Evolutionary conservation across 1,140 invertebrate species (phyloP), one percentile per base, ranked within the genome.

Genomic region (Drosophila arizonae): DNA sequence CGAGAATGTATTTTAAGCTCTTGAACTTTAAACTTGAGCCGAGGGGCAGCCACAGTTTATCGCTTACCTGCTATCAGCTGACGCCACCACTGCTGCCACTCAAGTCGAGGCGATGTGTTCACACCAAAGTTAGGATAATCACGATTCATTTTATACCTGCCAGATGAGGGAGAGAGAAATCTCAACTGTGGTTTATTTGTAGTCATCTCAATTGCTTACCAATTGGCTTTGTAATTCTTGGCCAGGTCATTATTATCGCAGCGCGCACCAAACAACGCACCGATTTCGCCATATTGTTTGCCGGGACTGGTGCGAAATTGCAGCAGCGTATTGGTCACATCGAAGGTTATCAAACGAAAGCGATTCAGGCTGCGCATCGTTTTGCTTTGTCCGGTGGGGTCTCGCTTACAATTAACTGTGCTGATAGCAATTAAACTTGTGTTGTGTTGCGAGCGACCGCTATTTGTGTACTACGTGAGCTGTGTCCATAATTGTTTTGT

Each of bases 61-160:
- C 57, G 75, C 70, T 52, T 58, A 87, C 90, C 72, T 68, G 77
- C 78, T 77, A 91, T 91, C 69, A 91, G 81, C 66, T 91, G 90
- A 51, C 92, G 93, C 97, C 97, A 98, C 97, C 97, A 98, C 43
- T 95, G 93, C 80, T 95, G 91, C 94, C 96, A 97, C 9, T 94
- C 94, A 36, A 97, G 92, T 2, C 94, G 72, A 6, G 82, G 84
- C 4, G 65, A 94, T 1, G 93, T 93, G 17, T 93, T 90, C 65
- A 92, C 92, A 1, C 97, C 97, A 92, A 95, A 98, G 92, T 97
- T 96, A 8, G 97, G 97, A 93, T 97, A 94, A 54, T 95, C 91
- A 46, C 90, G 79, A 72, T 93, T 94, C 91, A 97, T 93, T 9
- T 89, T 79, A 68, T 89, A 81, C 90, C 90, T 91, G 45, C 4